A percentile compares a stretch with the other conserved stretches of the same genome.
These are phyloP conservation scores for Dendrolimus kikuchii DNA, from an alignment of 1,140 invertebrate species.

Conservation along the genomic window DNA sequence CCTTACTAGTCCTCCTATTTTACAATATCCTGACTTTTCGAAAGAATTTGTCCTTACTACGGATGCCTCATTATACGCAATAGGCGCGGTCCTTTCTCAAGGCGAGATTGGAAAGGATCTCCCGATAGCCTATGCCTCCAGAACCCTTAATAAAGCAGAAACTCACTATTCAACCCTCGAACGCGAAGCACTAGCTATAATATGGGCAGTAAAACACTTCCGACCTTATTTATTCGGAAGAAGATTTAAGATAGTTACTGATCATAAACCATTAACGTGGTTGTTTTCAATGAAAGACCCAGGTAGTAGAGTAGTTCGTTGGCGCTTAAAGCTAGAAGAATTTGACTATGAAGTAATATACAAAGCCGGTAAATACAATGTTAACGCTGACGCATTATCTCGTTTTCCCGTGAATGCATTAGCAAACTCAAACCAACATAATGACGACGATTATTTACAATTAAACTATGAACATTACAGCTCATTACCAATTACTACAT, in stretches of 20 bases:
- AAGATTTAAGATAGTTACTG: constrained; percentile 6
- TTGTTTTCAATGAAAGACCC: constrained; percentile 7
- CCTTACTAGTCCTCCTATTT: constrained; percentile 10
- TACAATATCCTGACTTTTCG: constrained; percentile 11
- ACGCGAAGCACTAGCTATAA: constrained; percentile 1
- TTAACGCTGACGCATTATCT: constrained; percentile 12
- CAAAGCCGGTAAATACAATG: constrained; percentile 11
- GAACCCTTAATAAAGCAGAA: constrained; percentile 11
- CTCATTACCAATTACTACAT: too few species aligned
- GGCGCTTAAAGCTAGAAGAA: constrained; percentile 12
- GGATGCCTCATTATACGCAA: neutral
- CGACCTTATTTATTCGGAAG: constrained; percentile 8
- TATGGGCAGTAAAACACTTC: constrained; percentile 7
- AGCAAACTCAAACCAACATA: too few species aligned
- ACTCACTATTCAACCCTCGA: constrained; percentile 9
- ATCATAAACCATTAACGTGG: constrained; percentile 7
- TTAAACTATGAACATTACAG: too few species aligned
- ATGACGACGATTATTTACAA: too few species aligned
- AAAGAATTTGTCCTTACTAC: constrained; percentile 5
- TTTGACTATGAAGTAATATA: constrained; percentile 11
- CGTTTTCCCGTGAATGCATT: too few species aligned
- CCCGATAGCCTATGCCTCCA: constrained; percentile 11
- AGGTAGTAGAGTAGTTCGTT: constrained; percentile 7
- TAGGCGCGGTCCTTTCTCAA: constrained; percentile 6
- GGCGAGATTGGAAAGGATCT: constrained; percentile 9